Conservation (phyloP, 2,888 invertebrate genomes). For the Acleris emargana region DNA sequence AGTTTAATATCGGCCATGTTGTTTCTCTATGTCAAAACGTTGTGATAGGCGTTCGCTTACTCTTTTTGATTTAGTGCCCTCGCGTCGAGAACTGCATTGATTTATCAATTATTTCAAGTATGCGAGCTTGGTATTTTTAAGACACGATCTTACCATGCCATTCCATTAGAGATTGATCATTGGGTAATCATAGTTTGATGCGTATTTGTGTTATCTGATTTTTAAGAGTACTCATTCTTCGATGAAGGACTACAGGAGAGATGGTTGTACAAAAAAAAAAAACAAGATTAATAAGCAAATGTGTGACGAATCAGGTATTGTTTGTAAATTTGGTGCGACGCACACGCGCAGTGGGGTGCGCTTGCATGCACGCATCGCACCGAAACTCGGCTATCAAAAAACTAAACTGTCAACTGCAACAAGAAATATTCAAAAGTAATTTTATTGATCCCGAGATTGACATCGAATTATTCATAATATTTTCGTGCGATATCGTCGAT, state of each 20-base stretch:
- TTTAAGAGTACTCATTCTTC: constrained; percentile 58
- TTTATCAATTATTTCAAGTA: constrained; percentile 81
- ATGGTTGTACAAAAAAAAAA: constrained; percentile 33
- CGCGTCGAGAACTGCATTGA: constrained; percentile 76
- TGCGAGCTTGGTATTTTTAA: constrained; percentile 77
- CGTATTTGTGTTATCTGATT: constrained; percentile 76
- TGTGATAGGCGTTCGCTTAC: constrained; percentile 71
- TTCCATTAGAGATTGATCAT: constrained; percentile 75
- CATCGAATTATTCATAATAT: constrained; percentile 36
- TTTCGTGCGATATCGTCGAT: constrained; percentile 43
- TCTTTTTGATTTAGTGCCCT: constrained; percentile 79
- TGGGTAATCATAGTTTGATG: constrained; percentile 70
- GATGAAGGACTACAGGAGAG: constrained; percentile 41
- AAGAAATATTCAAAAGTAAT: constrained; percentile 35
- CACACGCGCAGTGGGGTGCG: constrained; percentile 59
- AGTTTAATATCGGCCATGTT: constrained; percentile 76
- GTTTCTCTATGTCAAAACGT: constrained; percentile 79
- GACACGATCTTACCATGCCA: constrained; percentile 80
- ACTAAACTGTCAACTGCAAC: constrained; percentile 8
- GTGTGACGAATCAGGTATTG: constrained; percentile 60
- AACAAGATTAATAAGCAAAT: constrained; percentile 49
- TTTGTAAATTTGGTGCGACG: constrained; percentile 70
- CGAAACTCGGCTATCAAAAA: constrained; percentile 43
- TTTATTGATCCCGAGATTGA: constrained; percentile 38
- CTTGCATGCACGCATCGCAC: constrained; percentile 49